Evolutionary conservation across 2,113 vertebrate genomes (phyloP), one percentile per base, ranked within the genome.

Genomic region (Sinocyclocheilus anshuiensis): DNA sequence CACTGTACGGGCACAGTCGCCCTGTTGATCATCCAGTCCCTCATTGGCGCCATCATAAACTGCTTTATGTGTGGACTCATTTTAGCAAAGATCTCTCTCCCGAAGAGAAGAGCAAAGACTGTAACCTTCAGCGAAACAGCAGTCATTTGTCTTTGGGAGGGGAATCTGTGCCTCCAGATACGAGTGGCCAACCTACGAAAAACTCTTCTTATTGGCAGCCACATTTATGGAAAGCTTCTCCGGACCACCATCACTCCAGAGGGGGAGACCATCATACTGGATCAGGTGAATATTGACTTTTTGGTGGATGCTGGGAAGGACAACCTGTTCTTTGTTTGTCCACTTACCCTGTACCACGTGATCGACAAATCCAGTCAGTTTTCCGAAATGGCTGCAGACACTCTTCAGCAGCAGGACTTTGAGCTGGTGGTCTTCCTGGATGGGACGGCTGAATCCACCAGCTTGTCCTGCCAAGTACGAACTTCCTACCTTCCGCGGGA

Each of bases 51-150:
- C 90, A 97, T 99, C 88, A 95, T 99, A 92, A 98, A 99, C 88
- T 97, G 98, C 84, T 99, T 99, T 92, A 97, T 98, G 94, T 99
- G 97, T 0, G 97, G 98, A 6, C 94, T 98, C 84, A 96, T 99
- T 92, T 81, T 99, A 89, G 97, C 98, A 2, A 99, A 99, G 92
- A 96, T 99, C 55, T 97, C 98, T 0, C 94, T 97, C 55, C 98
- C 98, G 77, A 99, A 98, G 86, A 98, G 97, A 24, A 91, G 97
- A 11, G 97, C 96, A 0, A 97, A 97, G 93, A 98, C 97, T 9
- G 95, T 99, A 26, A 97, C 95, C 42, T 99, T 99, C 92, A 99
- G 97, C 88, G 92, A 95, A 79, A 95, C 94, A 0, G 98, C 97
- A 0, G 97, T 98, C 13, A 95, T 99, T 80, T 96, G 97, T 4